Percentiles rank a stretch among this genome's conserved stretches.
Conservation (phyloP, 2,113 vertebrate genomes). For the Colius striatus region DNA sequence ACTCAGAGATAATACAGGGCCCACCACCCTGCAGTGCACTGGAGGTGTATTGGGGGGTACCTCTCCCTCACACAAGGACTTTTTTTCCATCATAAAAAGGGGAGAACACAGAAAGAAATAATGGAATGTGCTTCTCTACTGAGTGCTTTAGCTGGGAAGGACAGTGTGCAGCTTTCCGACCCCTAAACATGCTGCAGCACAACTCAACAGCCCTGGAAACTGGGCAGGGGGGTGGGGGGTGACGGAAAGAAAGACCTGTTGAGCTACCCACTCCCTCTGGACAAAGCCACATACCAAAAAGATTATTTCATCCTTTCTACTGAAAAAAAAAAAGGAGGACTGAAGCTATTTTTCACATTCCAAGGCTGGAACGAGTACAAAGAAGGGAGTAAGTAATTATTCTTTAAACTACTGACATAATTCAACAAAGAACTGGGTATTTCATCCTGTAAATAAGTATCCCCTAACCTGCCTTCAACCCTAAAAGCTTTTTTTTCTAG, state of each 20-base stretch:
- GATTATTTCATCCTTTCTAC: constrained; percentile 34
- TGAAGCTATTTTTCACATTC: constrained; percentile 61
- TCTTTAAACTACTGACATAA: constrained; percentile 55
- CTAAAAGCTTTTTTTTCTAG: constrained; percentile 49
- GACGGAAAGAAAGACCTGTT: background rate
- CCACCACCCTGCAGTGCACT: background rate
- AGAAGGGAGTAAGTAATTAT: constrained; percentile 52
- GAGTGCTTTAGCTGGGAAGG: background rate
- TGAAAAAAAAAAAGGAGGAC: background rate
- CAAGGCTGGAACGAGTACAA: constrained; percentile 50
- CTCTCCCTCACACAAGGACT: background rate
- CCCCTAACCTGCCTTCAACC: constrained; percentile 58
- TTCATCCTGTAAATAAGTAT: constrained; percentile 66
- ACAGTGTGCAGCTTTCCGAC: background rate
- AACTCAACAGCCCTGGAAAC: background rate
- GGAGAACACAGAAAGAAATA: background rate
- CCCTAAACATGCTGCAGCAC: background rate
- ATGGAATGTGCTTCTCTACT: background rate
- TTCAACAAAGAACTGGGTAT: constrained; percentile 58
- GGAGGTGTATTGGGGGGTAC: background rate
- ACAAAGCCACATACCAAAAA: constrained; percentile 60
- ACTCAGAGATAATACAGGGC: background rate
- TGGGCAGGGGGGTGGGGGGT: too few relatives aligned
- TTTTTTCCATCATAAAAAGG: background rate
- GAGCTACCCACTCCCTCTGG: constrained; percentile 3